Base-by-base conservation (phyloP, 2,888 invertebrate species). In the Hypselothyrea guttata region DNA sequence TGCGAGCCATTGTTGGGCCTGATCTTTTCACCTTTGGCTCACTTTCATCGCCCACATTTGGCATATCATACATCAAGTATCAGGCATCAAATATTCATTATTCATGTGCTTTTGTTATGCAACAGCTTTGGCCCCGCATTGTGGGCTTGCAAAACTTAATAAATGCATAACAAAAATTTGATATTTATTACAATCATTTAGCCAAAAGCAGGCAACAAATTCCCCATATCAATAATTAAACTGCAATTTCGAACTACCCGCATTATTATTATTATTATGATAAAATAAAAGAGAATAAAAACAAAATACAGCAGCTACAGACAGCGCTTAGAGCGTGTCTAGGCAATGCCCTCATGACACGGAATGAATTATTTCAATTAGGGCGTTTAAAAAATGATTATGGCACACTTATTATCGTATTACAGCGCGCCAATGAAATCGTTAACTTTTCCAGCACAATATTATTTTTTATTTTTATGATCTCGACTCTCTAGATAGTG, bases 351-450 rank as follows among this genome's bases (percentile, higher is more conserved):
- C 59, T 48, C 72, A 64, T 77, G 66, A 54, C 64, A 22, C 52
- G 44, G 61, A 62, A 71, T 84, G 61, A 78, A 84, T 82, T 82
- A 66, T 77, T 78, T 78, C 77, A 78, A 82, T 78, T 78, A 82
- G 65, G 84, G 77, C 77, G 84, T 82, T 78, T 84, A 71, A 66
- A 68, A 82, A 77, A 84, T 82, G 82, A 78, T 78, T 81, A 84
- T 82, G 84, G 74, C 74, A 59, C 48, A 73, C 71, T 78, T 82
- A 77, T 70, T 71, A 77, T 77, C 60, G 62, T 71, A 70, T 81
- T 84, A 77, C 74, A 61, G 55, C 71, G 55, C 58, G 71, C 60
- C 70, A 70, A 67, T 58, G 62, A 61, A 72, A 61, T 71, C 58
- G 75, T 59, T 75, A 63, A 69, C 72, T 53, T 57, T 55, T 30